A percentile compares a stretch with the other conserved stretches of the same genome.
Conservation (phyloP, 2,888 invertebrate species). For the Callinectes sapidus region DNA sequence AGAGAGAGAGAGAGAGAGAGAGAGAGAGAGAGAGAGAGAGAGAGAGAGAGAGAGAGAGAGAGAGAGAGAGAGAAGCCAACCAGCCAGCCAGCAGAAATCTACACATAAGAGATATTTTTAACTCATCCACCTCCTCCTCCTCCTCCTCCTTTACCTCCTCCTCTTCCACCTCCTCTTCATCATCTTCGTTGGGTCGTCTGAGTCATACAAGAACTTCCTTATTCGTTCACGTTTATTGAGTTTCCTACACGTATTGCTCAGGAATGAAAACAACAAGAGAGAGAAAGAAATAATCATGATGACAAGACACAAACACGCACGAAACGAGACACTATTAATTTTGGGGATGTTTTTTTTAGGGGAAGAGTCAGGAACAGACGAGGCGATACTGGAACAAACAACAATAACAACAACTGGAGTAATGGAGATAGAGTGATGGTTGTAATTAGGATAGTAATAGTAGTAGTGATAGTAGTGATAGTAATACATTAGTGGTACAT, state of each 20-base stretch:
- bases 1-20: constrained; percentile 49
- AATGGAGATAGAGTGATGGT: not conserved
- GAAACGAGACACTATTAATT: not conserved
- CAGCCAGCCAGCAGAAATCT: constrained; percentile 6
- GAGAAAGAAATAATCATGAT: not conserved
- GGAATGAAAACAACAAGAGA: not conserved
- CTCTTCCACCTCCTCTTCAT: not conserved
- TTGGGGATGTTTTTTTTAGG: not conserved
- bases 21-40: constrained; percentile 50
- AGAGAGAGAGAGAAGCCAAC: constrained; percentile 34
- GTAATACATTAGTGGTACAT: not conserved
- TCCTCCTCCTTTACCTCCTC: not conserved
- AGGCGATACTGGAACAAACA: not conserved
- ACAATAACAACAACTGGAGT: not conserved
- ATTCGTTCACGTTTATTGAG: constrained; percentile 23
- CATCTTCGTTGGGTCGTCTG: not conserved
- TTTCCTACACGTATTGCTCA: not conserved
- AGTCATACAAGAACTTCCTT: constrained; percentile 20
- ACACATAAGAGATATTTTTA: not conserved
- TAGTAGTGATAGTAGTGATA: not conserved
- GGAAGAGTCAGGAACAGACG: not conserved
- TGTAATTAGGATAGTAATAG: not conserved
- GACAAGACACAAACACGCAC: constrained; percentile 10
- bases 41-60: constrained; percentile 50
- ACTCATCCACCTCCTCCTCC: not conserved